Evolutionary conservation across 2,113 vertebrate genomes (phyloP).

Genomic region (Oenanthe oenanthe): DNA sequence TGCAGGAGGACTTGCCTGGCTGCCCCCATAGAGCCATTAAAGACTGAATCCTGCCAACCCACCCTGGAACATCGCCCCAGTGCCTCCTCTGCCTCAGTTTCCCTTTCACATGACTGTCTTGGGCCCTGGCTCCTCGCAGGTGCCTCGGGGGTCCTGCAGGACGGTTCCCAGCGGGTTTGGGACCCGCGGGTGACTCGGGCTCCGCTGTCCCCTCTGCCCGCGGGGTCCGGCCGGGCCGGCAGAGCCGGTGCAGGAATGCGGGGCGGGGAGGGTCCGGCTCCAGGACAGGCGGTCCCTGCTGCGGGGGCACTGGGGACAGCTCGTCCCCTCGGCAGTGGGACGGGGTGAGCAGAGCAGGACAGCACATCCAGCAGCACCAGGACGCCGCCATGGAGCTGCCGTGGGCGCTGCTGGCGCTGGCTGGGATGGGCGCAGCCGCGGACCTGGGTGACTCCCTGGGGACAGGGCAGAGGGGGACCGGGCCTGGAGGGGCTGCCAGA

Average conservation of each 20-base stretch:
- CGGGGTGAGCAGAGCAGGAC: background rate
- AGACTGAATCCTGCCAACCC: background rate
- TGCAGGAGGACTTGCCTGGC: rapidly evolving
- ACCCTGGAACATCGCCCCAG: rapidly evolving
- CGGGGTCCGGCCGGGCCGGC: background rate
- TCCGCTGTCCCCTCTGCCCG: background rate
- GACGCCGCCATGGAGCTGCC: background rate
- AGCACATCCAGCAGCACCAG: background rate
- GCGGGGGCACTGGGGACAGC: background rate
- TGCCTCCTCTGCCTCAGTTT: background rate
- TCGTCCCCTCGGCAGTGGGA: background rate
- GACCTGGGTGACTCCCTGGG: background rate
- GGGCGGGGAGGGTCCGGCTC: background rate
- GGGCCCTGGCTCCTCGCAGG: background rate
- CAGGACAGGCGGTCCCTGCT: background rate
- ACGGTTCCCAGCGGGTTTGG: background rate
- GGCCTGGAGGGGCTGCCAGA: background rate
- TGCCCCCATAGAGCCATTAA: rapidly evolving
- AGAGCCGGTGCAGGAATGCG: constrained; percentile 35
- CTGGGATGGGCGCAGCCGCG: background rate
- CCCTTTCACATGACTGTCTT: background rate
- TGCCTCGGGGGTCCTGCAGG: background rate
- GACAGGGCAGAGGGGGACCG: background rate
- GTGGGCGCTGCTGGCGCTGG: constrained; percentile 4
- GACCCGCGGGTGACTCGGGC: rapidly evolving